Evolutionary conservation across 2,113 vertebrate species (phyloP), one percentile per base, ranked within the genome.

Genomic region (Eudyptes chrysolophus): DNA sequence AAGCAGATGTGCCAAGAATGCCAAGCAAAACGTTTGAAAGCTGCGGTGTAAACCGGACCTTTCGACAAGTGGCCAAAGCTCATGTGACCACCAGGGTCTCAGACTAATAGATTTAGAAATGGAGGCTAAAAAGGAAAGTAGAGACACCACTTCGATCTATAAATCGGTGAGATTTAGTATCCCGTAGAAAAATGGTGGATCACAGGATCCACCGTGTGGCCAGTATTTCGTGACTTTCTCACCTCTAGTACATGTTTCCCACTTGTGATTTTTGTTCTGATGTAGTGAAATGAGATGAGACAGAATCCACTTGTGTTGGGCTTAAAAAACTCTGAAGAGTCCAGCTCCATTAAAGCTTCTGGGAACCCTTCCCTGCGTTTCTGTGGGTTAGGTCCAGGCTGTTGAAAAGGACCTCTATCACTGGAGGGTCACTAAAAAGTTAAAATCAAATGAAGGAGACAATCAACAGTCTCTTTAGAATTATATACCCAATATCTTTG

Each of bases 1-100:
- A 92, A 96, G 84, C 97, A 98, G 97, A 97, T 97, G 97, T 92
- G 86, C 64, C 85, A 95, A 44, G 96, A 92, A 94, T 97, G 89
- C 79, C 89, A 87, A 55, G 49, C 19, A 77, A 72, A 91, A 60
- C 1, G 9, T 61, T 44, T 77, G 87, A 85, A 96, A 97, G 75
- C 75, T 62, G 60, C 15, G 5, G 15, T 86, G 57, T 76, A 36
- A 90, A 89, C 38, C 60, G 77, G 80, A 48, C 65, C 48, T 94
- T 94, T 92, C 3, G 24, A 74, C 46, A 90, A 93, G 82, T 58
- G 72, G 36, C 60, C 66, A 57, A 66, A 89, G 52, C 62, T 80
- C 5, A 0, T 89, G 74, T 68, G 49, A 75, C 78, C 51, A 71
- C 25, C 46, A 38, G 38, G 27, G 38, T 64, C 30, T 87, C 44